Conservation (phyloP, 1,140 invertebrate species). For the Lepidurus couesii region DNA sequence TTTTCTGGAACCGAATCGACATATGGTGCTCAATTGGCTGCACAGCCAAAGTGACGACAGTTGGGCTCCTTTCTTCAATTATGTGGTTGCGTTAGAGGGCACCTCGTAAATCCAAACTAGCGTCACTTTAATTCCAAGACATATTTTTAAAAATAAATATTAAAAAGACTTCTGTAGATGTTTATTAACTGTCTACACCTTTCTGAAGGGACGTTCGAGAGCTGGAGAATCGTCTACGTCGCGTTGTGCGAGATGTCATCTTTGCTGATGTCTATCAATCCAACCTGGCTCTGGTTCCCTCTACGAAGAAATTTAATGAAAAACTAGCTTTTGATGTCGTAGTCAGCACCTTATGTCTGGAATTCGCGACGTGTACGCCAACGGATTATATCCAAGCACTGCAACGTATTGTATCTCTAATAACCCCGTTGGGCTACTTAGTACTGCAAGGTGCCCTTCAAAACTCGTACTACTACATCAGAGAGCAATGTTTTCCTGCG, state of each 20-base stretch:
- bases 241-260: slow-evolving; percentile 19
- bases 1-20: slow-evolving; percentile 34
- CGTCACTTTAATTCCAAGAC: background rate
- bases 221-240: slow-evolving; percentile 26
- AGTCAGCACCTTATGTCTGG: slow-evolving; percentile 27
- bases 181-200: background rate
- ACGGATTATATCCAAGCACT: slow-evolving; percentile 20
- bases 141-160: background rate
- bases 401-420: background rate
- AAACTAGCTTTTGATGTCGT: slow-evolving; percentile 12
- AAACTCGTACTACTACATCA: slow-evolving; percentile 26
- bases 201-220: background rate
- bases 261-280: slow-evolving; percentile 23
- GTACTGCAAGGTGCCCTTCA: slow-evolving; percentile 25
- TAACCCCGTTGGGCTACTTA: background rate
- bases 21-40: background rate
- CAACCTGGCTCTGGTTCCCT: background rate
- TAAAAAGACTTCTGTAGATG: background rate
- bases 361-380: slow-evolving; percentile 16
- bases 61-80: slow-evolving; percentile 32
- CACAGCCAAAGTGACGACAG: background rate
- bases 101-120: slow-evolving; percentile 12
- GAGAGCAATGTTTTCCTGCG: slow-evolving; percentile 22
- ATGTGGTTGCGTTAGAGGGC: slow-evolving; percentile 28
- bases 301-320: background rate